Evolutionary conservation across 2,113 vertebrate genomes (phyloP), one percentile per base, ranked within the genome.

Genomic region (Gymnocephalus cernua): DNA sequence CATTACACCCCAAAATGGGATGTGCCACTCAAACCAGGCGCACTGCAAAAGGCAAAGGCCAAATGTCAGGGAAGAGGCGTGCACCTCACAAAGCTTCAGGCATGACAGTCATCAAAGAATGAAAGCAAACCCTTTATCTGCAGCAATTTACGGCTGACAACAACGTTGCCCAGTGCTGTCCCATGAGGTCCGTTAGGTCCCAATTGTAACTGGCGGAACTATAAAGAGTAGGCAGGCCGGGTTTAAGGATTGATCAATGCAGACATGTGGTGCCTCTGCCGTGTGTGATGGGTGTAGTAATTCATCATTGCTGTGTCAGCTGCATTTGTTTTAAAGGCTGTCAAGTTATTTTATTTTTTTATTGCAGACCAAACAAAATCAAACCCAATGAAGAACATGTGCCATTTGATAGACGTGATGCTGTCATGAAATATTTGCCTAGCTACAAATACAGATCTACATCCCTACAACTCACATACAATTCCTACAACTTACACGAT

Each of bases 181-280:
- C 83, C 79, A 74, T 4, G 66, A 69, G 81, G 23, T 77, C 76
- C 38, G 1, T 74, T 62, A 47, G 65, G 82, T 77, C 80, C 68
- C 82, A 51, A 69, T n/a, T 48, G 78, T 15, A 72, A 64, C 48
- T 61, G 75, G 47, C 32, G 8, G 84, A 86, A 77, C 71, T 77
- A 80, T 66, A 84, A 73, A 83, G 74, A 61, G 56, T 9, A 35
- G 79, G 65, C 2, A 7, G 51, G 59, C 32, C 16, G 4, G 9
- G 54, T 74, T 77, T 45, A 86, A 58, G 85, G 82, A 88, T 54
- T 79, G 57, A 83, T 86, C 54, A 47, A 53, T 45, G 47, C 67
- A 78, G 76, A 87, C 85, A 89, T 84, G 81, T 78, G 79, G 81
- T 64, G 69, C 61, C 81, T 77, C 48, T 62, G 74, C 78, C 61